Conservation (phyloP, 2,888 invertebrate species). For the Heteromyza rotundicornis region DNA sequence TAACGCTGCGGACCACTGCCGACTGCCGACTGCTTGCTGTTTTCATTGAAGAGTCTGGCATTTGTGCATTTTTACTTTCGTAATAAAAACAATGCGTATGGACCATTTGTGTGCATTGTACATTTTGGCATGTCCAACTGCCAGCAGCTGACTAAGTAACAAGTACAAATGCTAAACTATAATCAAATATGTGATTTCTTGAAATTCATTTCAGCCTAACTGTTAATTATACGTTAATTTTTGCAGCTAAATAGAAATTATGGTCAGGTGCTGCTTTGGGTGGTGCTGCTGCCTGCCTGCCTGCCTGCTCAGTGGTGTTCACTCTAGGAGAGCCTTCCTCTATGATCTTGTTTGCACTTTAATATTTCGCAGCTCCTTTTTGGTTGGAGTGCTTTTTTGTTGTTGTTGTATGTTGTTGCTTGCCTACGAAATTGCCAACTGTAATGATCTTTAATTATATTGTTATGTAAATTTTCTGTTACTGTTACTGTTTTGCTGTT, state of each 20-base stretch:
- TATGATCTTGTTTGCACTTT: slow-evolving; percentile 36
- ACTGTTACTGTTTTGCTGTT: slow-evolving; percentile 30
- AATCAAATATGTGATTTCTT: not conserved
- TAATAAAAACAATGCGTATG: slow-evolving; percentile 31
- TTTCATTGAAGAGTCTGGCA: not conserved
- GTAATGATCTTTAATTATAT: slow-evolving; percentile 46
- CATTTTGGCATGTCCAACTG: not conserved
- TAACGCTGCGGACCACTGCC: not conserved
- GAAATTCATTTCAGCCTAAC: not conserved
- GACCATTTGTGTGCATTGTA: not conserved
- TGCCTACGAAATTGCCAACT: slow-evolving; percentile 15
- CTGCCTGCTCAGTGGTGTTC: not conserved
- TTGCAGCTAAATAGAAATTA: not conserved
- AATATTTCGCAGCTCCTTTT: slow-evolving; percentile 46
- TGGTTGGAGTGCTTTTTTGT: slow-evolving; percentile 9
- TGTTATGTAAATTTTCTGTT: slow-evolving; percentile 54
- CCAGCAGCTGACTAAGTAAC: too few species aligned
- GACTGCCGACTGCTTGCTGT: not conserved
- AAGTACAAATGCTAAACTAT: not conserved
- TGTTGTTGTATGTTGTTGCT: not conserved
- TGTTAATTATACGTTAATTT: not conserved
- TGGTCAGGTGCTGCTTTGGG: not conserved
- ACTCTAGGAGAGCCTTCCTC: not conserved
- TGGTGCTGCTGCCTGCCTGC: too few species aligned
- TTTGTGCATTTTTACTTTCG: not conserved